Base-by-base conservation (phyloP, 2,113 vertebrate genomes). In the Tenrec ecaudatus region DNA sequence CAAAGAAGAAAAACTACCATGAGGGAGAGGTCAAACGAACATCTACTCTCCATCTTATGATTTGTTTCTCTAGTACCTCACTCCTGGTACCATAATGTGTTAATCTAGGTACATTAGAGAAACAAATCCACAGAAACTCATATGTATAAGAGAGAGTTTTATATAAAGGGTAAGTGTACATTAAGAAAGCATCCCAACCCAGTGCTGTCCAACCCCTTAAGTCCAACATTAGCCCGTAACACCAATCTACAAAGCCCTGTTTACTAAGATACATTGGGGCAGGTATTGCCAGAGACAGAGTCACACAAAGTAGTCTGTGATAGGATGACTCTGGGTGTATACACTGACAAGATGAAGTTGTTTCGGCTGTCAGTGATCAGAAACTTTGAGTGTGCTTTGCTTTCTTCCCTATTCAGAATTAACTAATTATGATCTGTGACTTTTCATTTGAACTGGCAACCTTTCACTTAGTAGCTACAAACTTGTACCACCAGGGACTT, bases 341-440 rank as follows among this genome's bases (percentile, higher is more conserved):
- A 40, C n/a, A 15, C 62, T 38, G 19, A 66, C 22, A 82, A 69
- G 7, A 40, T 82, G 53, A 17, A 57, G 33, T 78, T 73, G 69
- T 40, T 92, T 96, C 88, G 88, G 40, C 27, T 47, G 92, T 95
- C 4, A 69, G 8, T 85, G 68, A 91, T 93, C 84, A 75, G 47
- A 95, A 92, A 75, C 11, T 31, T 76, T 85, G 77, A 87, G 9
- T 79, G 33, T 3, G 36, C 93, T 90, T 92, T 94, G 7, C 71
- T 86, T 95, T 53, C 40, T 91, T 86, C 71, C 69, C 33, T 82
- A 3, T 90, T 86, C 22, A 90, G 31, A 90, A 87, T 96, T 84
- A 86, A 76, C 47, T 27, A 6, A 36, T 75, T 91, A 83, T 86
- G 92, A 62, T 86, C 79, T 95, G 31, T 64, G 73, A 73, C 38